Percentiles rank a stretch among this genome's conserved stretches.
Conservation (phyloP, 2,888 invertebrate genomes). For the Lochmaea crataegi region DNA sequence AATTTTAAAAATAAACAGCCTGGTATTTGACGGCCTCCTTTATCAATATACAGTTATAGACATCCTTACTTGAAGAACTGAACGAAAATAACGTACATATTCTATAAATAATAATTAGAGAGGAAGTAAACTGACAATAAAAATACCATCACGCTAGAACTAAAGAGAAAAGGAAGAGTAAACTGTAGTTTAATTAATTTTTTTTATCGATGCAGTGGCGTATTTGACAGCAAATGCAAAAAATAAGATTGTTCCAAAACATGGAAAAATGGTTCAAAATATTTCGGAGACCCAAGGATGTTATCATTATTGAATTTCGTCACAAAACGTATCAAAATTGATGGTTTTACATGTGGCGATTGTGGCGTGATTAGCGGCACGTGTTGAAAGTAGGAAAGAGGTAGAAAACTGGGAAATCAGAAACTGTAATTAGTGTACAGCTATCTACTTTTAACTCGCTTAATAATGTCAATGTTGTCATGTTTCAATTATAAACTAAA, state of each 20-base stretch:
- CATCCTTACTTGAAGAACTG: constrained; percentile 20
- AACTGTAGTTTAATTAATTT: neutral
- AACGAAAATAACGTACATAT: constrained; percentile 23
- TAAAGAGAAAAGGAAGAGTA: constrained; percentile 7
- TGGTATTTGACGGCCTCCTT: constrained; percentile 23
- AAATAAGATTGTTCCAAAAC: neutral
- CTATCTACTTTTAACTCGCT: too few relatives aligned
- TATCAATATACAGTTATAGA: constrained; percentile 30
- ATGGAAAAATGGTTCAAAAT: too few relatives aligned
- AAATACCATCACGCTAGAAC: constrained; percentile 12
- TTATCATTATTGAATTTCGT: too few relatives aligned
- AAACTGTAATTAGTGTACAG: too few relatives aligned
- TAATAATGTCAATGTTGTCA: too few relatives aligned
- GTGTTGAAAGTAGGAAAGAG: too few relatives aligned
- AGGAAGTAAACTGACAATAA: constrained; percentile 23
- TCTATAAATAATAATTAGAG: constrained; percentile 24
- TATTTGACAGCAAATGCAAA: neutral
- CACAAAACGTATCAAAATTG: too few relatives aligned
- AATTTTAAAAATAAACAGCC: constrained; percentile 24
- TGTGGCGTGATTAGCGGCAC: too few relatives aligned
- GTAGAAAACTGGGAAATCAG: too few relatives aligned
- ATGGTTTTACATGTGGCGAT: too few relatives aligned
- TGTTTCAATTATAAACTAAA: too few relatives aligned
- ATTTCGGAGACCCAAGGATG: too few relatives aligned
- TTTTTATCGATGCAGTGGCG: neutral